Evolutionary conservation across 2,888 invertebrate genomes (phyloP), one percentile per base, ranked within the genome.

Genomic region (Ptychoptera albimana): DNA sequence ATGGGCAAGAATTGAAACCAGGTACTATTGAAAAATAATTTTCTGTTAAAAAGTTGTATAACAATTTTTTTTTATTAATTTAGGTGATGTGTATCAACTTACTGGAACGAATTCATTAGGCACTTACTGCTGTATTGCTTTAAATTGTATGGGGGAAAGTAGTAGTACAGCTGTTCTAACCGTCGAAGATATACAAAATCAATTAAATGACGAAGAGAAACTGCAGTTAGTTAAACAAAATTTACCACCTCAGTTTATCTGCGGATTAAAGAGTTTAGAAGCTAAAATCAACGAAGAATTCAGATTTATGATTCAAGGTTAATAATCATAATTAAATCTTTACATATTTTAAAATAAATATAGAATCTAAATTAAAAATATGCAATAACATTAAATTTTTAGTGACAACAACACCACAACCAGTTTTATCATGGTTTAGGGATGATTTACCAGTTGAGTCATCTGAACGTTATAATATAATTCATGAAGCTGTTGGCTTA

Each of bases 131-230:
- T 91, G 89, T 59, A 80, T 89, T 42, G 89, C 91, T 0, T 76
- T 71, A 52, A 91, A 91, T 60, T 87, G 88, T 57, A 91, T 91
- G 89, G 91, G 89, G 0, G 83, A 86, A 62, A 82, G 84, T 0
- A 82, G 77, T 55, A 88, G 88, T 57, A 79, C 81, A 1, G 88
- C 91, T 0, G 86, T 88, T 53, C 68, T 91, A 30, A 89, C 89
- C 0, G 77, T 91, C 0, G 89, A 91, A 64, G 91, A 91, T 57
- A 89, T 91, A 49, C 84, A 88, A 57, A 86, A 83, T 61, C 88
- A 89, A 60, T 60, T 89, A 43, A 88, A 84, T 55, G 87, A 88
- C 48, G 87, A 88, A 57, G 89, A 91, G 61, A 75, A 81, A 44
- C 66, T 81, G 12, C 51, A 60, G 39, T 57, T 63, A 34, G 53